Base-by-base conservation (phyloP, 2,113 vertebrate species). In the Oncorhynchus nerka region DNA sequence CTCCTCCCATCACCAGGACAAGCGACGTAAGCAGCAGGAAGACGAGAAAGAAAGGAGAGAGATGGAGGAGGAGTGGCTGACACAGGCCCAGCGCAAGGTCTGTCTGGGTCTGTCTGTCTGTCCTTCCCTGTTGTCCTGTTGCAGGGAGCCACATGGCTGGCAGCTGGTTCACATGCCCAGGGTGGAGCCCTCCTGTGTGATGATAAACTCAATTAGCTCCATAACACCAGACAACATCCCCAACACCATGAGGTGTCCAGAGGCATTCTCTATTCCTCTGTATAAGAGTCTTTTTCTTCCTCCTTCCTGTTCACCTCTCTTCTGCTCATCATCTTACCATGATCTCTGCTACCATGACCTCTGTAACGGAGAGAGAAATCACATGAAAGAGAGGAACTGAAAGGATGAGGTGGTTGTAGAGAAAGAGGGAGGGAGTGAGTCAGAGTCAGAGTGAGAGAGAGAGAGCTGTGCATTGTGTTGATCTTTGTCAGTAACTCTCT, bases 61-160 rank as follows among this genome's bases (percentile, higher is more conserved):
- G 78, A 89, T 90, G 74, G 91, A 92, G 24, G 91, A 94, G 26
- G 92, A 93, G 84, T 88, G 82, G 78, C 78, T 93, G 74, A 91
- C 91, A 61, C 82, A 86, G 51, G 83, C 92, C 65, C 89, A 92
- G 73, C 84, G 90, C 71, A 92, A 95, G 92, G 93, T 87, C 30
- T 30, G 59, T 69, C 77, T 28, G 5, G 13, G 1, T 74, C 84
- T 62, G 39, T 55, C 32, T 28, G 39, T 39, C 16, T 68, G 15
- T 9, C 32, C 32, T 39, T 49, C 26, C 32, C 16, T 68, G 20
- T 15, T 48, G 19, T 24, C n/a, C 2, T n/a, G 8, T 20, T 1
- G 68, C 20, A 62, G 59, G 19, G n/a, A 22, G n/a, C 59, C 19
- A 62, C 59, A n/a, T 24, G 59, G 0, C 59, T 62, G n/a, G 9